These are phyloP conservation scores for Amphipoea oculea DNA, from an alignment of 2,888 invertebrate genomes.

Conservation along the genomic window DNA sequence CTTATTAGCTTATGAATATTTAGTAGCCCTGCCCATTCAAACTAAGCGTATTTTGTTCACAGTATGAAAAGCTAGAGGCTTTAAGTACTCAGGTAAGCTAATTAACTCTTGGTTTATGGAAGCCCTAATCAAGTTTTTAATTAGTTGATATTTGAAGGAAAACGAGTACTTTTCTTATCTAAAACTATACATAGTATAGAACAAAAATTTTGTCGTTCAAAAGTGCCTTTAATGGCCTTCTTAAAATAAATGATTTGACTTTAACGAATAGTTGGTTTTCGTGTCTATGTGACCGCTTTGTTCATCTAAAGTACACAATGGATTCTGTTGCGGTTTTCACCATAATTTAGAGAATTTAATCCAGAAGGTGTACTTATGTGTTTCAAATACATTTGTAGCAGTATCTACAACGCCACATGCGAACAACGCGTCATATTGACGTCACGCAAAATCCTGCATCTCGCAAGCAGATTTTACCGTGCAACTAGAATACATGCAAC, in stretches of 20 bases:
- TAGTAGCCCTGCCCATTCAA: conserved; percentile 24
- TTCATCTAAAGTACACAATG: not conserved
- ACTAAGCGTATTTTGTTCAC: conserved; percentile 37
- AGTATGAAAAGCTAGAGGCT: conserved; percentile 45
- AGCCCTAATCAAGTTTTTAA: conserved; percentile 42
- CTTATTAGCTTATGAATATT: conserved; percentile 38
- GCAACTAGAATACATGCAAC: too few relatives aligned
- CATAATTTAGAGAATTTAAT: not conserved
- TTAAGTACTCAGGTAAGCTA: conserved; percentile 49
- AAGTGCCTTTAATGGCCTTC: not conserved
- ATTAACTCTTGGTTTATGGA: conserved; percentile 48
- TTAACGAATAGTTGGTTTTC: not conserved
- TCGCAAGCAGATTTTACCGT: too few relatives aligned
- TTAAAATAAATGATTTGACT: not conserved
- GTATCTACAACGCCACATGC: too few relatives aligned
- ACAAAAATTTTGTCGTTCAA: not conserved
- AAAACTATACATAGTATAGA: not conserved
- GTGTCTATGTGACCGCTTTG: not conserved
- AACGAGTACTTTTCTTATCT: not conserved
- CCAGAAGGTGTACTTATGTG: too few relatives aligned
- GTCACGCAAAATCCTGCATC: too few relatives aligned
- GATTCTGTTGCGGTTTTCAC: not conserved
- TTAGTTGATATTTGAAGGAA: conserved; percentile 16
- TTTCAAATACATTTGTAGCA: too few relatives aligned
- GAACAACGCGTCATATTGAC: too few relatives aligned